Percentiles rank a stretch among this genome's conserved stretches.
Evolutionary conservation across 2,797 vertebrate genomes (phyloP).

Genomic region (Cryptoprocta ferox): DNA sequence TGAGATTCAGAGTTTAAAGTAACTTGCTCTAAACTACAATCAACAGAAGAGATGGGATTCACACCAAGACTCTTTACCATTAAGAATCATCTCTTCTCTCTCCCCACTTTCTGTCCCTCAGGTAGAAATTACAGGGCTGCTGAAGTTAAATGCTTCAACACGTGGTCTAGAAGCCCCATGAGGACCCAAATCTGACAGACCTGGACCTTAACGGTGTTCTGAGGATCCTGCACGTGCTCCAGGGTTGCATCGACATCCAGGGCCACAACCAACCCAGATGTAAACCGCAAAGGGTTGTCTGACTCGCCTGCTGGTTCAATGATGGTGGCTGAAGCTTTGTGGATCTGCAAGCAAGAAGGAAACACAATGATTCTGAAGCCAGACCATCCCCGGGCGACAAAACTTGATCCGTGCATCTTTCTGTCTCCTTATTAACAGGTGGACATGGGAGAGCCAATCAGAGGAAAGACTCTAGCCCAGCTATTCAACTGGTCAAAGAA

Average conservation of each 20-base stretch:
- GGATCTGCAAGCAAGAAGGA: conserved; percentile 88
- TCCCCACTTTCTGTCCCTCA: background rate
- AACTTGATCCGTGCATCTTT: background rate
- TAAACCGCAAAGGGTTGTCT: conserved; percentile 96
- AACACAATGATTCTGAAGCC: background rate
- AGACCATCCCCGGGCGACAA: background rate
- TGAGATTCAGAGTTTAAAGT: background rate
- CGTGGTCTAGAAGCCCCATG: background rate
- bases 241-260: conserved; percentile 96
- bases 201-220: conserved; percentile 95
- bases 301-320: conserved; percentile 97
- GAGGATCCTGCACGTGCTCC: conserved; percentile 95
- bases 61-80: background rate
- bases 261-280: conserved; percentile 94
- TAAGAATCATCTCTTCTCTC: background rate
- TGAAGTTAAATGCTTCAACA: background rate
- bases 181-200: conserved; percentile 82
- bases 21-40: background rate
- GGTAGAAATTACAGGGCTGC: background rate
- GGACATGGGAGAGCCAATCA: background rate
- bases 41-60: background rate
- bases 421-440: background rate
- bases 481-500: background rate
- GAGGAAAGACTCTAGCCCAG: background rate
- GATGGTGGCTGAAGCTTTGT: conserved; percentile 94